These are phyloP conservation scores for Thryonomys swinderianus DNA, from an alignment of 2,113 vertebrate genomes.

Conservation along the genomic window DNA sequence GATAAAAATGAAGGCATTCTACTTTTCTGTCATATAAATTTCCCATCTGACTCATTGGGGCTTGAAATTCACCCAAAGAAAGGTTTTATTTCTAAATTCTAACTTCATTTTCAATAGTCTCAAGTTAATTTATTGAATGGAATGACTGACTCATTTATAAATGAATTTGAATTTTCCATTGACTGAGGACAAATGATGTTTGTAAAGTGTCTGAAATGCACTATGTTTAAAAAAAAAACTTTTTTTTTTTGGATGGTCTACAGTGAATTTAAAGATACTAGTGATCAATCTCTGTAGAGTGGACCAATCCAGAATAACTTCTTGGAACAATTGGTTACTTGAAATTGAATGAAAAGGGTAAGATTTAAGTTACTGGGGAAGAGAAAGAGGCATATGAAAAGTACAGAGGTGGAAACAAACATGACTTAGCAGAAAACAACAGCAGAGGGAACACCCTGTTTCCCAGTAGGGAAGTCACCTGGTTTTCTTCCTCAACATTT, in stretches of 20 bases:
- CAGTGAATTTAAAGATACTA: slow-evolving; percentile 12
- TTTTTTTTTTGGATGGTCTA: not conserved
- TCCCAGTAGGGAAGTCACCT: not conserved
- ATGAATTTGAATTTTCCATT: not conserved
- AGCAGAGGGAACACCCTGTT: not conserved
- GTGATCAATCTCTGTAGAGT: not conserved
- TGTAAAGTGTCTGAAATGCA: not conserved
- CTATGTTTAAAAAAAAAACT: not conserved
- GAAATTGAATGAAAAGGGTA: not conserved
- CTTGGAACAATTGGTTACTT: not conserved
- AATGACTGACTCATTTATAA: not conserved
- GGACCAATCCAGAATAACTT: not conserved
- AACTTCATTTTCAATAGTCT: not conserved
- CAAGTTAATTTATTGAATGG: not conserved
- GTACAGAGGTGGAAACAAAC: not conserved
- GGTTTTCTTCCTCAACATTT: not conserved
- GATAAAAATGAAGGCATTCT: not conserved
- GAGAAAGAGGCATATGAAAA: not conserved
- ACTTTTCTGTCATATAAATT: not conserved
- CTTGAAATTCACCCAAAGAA: not conserved
- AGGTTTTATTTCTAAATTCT: not conserved
- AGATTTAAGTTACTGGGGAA: not conserved
- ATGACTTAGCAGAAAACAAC: not conserved
- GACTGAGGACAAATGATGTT: not conserved
- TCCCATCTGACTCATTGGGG: not conserved